Conservation (phyloP, 2,888 invertebrate genomes). For the Sinelater perroti region DNA sequence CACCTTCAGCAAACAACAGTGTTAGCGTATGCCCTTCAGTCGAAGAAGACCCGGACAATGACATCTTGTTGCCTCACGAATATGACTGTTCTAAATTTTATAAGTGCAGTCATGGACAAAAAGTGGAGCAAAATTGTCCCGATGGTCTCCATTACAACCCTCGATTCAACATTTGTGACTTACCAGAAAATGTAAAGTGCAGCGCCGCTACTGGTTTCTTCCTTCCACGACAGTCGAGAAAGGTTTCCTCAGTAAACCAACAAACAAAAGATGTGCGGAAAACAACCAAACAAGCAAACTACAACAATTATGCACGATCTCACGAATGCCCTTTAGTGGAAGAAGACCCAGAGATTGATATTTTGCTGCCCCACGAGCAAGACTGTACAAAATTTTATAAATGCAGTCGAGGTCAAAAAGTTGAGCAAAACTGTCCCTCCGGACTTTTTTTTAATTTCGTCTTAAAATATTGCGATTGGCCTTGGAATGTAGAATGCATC, state of each 20-base stretch:
- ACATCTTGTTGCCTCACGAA: slow-evolving; percentile 28
- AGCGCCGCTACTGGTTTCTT: background rate
- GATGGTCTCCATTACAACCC: slow-evolving; percentile 16
- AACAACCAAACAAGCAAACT: background rate
- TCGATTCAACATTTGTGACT: slow-evolving; percentile 3
- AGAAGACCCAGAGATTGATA: slow-evolving; percentile 3
- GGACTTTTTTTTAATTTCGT: slow-evolving; percentile 35
- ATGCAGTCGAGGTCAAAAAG: slow-evolving; percentile 25
- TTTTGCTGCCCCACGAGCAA: slow-evolving; percentile 31
- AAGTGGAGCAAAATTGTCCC: slow-evolving; percentile 8
- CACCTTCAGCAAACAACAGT: background rate
- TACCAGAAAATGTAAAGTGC: slow-evolving; percentile 15
- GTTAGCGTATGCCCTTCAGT: slow-evolving; percentile 5
- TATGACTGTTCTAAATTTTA: slow-evolving; percentile 34
- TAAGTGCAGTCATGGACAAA: slow-evolving; percentile 22
- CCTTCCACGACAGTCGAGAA: no score
- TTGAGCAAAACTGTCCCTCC: slow-evolving; percentile 30
- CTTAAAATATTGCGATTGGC: slow-evolving; percentile 35
- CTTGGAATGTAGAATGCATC: slow-evolving; percentile 28
- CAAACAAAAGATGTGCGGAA: no score
- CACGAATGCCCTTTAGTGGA: background rate
- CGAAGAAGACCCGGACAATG: slow-evolving; percentile 24
- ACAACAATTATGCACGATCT: background rate
- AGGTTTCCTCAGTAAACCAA: no score
- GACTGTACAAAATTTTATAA: slow-evolving; percentile 38